Conservation (phyloP, 2,113 vertebrate species). For the Grantiella picta region DNA sequence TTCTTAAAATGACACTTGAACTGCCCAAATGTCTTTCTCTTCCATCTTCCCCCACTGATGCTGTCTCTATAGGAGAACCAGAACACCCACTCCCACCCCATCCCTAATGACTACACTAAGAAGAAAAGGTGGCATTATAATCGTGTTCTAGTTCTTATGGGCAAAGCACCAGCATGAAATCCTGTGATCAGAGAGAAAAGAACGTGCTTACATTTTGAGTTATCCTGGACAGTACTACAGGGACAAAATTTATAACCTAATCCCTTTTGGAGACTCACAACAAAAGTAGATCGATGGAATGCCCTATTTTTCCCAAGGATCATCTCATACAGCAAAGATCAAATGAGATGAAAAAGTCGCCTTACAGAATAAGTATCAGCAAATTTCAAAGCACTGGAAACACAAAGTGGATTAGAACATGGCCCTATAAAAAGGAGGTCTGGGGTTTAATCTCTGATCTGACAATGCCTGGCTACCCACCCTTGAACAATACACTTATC, state of each 20-base stretch:
- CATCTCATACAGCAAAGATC: background rate
- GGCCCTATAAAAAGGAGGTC: background rate
- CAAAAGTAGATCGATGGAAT: background rate
- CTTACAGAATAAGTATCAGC: background rate
- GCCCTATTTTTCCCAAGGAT: background rate
- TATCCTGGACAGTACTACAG: background rate
- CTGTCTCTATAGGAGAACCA: background rate
- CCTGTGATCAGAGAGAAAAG: background rate
- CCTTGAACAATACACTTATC: background rate
- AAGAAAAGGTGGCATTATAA: background rate
- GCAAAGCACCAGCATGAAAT: background rate
- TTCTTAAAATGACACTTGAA: background rate
- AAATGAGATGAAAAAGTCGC: background rate
- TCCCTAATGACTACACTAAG: background rate
- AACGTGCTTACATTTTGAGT: background rate
- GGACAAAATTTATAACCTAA: background rate
- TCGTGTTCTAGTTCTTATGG: background rate
- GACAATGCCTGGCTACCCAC: background rate
- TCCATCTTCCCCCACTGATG: background rate
- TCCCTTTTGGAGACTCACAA: background rate
- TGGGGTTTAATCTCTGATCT: background rate
- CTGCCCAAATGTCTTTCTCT: background rate
- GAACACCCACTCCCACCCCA: background rate
- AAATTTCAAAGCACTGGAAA: conserved; percentile 16
- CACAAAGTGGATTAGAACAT: background rate